Evolutionary conservation across 2,888 invertebrate species (phyloP), one percentile per base, ranked within the genome.

Genomic region (Heliconius cydno): DNA sequence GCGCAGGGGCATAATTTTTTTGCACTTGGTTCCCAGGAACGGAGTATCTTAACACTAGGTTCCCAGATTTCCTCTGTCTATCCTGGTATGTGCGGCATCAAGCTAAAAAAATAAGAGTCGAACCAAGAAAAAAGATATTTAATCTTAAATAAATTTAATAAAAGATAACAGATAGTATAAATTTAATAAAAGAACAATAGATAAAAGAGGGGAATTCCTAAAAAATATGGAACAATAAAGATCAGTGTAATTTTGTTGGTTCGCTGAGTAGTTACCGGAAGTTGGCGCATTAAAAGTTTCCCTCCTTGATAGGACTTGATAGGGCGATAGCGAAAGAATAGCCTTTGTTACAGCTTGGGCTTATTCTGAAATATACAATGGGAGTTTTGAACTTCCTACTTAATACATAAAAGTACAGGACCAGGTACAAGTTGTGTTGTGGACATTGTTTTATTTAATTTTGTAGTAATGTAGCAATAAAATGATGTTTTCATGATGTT

Each of bases 281-380:
- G 82, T 86, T 85, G 78, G 82, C 77, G 79, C 83, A 77, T 82
- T 82, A 78, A 82, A 34, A 93, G 88, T 84, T 95, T 94, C 86
- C 52, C 78, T 67, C 34, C 72, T 72, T 30, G 57, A 60, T 90
- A 88, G 3, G 96, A 93, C 13, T 96, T 96, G 67, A 73, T 67
- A 68, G 76, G 60, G 77, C 60, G 41, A 60, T 73, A 77, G 60
- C 67, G 73, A 15, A 73, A 73, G 67, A 77, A 68, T 71, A 60
- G 34, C 73, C 34, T 57, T 73, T 73, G 57, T 60, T 60, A 60
- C n/a, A 60, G 52, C 12, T n/a, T 34, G 34, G 57, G 57, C 72
- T 73, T 73, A 57, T 60, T 57, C 38, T n/a, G 60, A 22, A 73
- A 73, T 60, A 9, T 57, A 60, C 60, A 73, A 73, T 60, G 28